These are phyloP conservation scores for Sebastes minor DNA, from an alignment of 2,797 vertebrate species.

Conservation along the genomic window DNA sequence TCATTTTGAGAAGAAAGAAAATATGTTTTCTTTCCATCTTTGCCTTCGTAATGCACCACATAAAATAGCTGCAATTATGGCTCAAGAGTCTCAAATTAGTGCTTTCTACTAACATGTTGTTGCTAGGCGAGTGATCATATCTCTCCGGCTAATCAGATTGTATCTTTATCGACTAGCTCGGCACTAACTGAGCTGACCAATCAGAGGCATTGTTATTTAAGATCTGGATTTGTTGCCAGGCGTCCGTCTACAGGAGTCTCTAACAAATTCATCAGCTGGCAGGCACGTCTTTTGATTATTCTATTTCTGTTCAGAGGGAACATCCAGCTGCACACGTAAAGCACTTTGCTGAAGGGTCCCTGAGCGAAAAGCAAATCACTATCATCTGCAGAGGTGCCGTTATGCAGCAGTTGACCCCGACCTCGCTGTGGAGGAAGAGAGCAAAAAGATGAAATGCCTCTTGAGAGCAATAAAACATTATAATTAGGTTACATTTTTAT, in stretches of 20 bases:
- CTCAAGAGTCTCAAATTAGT: slow-evolving; percentile 16
- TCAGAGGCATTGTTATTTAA: slow-evolving; percentile 26
- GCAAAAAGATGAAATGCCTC: neutral
- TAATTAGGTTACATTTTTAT: neutral
- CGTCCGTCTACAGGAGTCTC: slow-evolving; percentile 1
- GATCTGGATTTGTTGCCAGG: slow-evolving; percentile 65
- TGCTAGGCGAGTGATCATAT: slow-evolving; percentile 34
- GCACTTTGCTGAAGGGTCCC: neutral
- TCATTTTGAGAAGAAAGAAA: neutral
- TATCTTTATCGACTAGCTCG: slow-evolving; percentile 22
- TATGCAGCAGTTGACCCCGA: neutral
- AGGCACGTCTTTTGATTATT: slow-evolving; percentile 18
- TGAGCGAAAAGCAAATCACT: neutral
- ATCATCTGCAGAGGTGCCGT: neutral
- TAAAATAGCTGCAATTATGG: neutral
- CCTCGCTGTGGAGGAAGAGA: neutral
- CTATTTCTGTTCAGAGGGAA: slow-evolving; percentile 2
- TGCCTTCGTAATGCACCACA: neutral
- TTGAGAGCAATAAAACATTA: neutral
- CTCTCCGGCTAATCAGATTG: slow-evolving; percentile 29
- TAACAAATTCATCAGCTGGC: slow-evolving; percentile 48
- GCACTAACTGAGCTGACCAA: slow-evolving; percentile 27
- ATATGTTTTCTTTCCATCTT: neutral
- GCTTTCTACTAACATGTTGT: neutral
- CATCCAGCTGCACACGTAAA: slow-evolving; percentile 4